Percentiles rank a stretch among this genome's conserved stretches.
Evolutionary conservation across 2,888 invertebrate species (phyloP).

Genomic region (Epistrophella euchroma): DNA sequence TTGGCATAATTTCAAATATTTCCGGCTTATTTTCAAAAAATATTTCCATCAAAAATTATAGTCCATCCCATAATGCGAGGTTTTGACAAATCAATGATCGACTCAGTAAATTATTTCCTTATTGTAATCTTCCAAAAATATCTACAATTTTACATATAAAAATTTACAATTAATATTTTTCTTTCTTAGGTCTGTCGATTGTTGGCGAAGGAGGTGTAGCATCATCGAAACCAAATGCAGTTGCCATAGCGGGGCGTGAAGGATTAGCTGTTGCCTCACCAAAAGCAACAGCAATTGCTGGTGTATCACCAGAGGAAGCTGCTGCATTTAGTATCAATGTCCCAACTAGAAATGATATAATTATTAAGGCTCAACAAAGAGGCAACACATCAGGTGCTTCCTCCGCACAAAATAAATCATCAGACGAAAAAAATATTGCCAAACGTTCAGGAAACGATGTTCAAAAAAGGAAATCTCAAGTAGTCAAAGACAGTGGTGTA

Average conservation of each 20-base stretch:
- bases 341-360: conserved; percentile 80
- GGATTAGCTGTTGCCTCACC: conserved; percentile 90
- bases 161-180: not conserved
- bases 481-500: conserved; percentile 24
- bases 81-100: no score
- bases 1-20: no score
- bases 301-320: conserved; percentile 85
- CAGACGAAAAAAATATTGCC: not conserved
- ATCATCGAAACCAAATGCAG: conserved; percentile 88
- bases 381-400: not conserved
- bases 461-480: conserved; percentile 39
- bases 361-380: conserved; percentile 78
- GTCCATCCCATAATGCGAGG: no score
- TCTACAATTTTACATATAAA: no score
- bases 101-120: no score
- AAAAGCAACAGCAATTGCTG: conserved; percentile 90
- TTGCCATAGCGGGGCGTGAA: conserved; percentile 88
- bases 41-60: no score
- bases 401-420: not conserved
- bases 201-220: conserved; percentile 89
- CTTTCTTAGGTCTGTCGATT: conserved; percentile 86
- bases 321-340: conserved; percentile 81
- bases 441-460: conserved; percentile 24
- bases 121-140: no score
- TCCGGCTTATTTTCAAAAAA: no score